phyloP scores from a whole-genome alignment of 1,140 invertebrate species.

The Leguminivora glycinivorella region DNA sequence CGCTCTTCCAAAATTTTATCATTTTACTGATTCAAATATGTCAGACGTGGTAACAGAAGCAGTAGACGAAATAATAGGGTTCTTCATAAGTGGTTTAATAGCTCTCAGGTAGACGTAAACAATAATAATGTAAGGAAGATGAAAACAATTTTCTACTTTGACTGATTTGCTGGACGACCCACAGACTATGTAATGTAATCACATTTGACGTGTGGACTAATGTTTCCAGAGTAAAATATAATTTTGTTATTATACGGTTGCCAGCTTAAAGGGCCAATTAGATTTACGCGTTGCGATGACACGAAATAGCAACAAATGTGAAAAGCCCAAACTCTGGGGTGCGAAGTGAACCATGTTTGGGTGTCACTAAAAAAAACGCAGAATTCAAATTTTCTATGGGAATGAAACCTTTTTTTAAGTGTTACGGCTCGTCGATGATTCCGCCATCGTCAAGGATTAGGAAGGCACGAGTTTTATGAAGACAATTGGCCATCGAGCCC shows the following conservation, averaged over 20 bases:
- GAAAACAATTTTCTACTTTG: slow-evolving; percentile 30
- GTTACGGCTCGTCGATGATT: too few species aligned
- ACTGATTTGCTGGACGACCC: slow-evolving; percentile 14
- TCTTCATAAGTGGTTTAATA: slow-evolving; percentile 47
- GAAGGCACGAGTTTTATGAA: too few species aligned
- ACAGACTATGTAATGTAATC: background rate
- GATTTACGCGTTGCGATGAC: too few species aligned
- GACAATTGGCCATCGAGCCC: too few species aligned
- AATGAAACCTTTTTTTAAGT: too few species aligned
- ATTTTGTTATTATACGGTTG: background rate
- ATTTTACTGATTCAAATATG: slow-evolving; percentile 45
- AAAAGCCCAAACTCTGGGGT: too few species aligned
- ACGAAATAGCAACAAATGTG: too few species aligned
- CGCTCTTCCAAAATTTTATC: slow-evolving; percentile 77
- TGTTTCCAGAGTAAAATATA: background rate
- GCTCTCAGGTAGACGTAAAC: slow-evolving; percentile 48
- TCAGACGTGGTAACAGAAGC: slow-evolving; percentile 18
- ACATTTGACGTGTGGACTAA: background rate
- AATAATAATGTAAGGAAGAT: slow-evolving; percentile 45
- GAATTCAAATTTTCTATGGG: too few species aligned
- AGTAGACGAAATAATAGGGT: slow-evolving; percentile 37
- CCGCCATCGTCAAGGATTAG: too few species aligned
- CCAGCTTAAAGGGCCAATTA: too few species aligned
- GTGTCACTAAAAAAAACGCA: too few species aligned
- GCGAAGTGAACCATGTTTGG: too few species aligned